These are phyloP conservation scores for Aphodius granarius DNA, from an alignment of 2,888 invertebrate genomes.

Conservation along the genomic window DNA sequence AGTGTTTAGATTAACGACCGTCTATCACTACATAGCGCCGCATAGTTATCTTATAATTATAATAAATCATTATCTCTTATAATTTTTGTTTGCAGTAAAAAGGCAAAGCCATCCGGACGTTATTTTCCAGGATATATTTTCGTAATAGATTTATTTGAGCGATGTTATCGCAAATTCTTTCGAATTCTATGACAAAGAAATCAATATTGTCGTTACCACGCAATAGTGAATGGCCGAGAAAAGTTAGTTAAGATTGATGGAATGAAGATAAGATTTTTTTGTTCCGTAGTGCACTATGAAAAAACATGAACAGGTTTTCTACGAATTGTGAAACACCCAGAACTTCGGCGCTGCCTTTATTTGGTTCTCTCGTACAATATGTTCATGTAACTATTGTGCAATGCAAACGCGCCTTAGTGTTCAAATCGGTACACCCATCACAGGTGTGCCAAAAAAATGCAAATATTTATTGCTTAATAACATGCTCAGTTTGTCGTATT, in stretches of 20 bases:
- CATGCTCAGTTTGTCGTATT: background rate
- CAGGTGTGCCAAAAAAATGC: background rate
- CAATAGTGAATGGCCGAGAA: background rate
- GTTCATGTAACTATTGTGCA: background rate
- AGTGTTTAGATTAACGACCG: background rate
- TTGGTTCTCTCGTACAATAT: background rate
- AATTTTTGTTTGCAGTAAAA: too few species aligned
- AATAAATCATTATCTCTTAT: too few species aligned
- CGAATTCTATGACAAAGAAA: background rate
- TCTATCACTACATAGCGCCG: background rate
- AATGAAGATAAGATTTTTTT: background rate
- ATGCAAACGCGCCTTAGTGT: background rate
- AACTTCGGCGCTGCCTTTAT: background rate
- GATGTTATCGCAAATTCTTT: background rate
- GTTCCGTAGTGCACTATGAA: background rate
- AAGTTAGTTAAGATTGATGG: background rate
- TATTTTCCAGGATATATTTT: too few species aligned
- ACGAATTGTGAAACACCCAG: background rate
- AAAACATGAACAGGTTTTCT: background rate
- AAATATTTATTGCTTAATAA: background rate
- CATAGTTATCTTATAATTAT: background rate
- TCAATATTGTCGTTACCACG: background rate
- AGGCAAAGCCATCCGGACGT: too few species aligned
- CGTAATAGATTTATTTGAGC: background rate
- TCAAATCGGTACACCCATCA: background rate